phyloP scores from a whole-genome alignment of 2,888 invertebrate species.

The Loripinus fragilis region DNA sequence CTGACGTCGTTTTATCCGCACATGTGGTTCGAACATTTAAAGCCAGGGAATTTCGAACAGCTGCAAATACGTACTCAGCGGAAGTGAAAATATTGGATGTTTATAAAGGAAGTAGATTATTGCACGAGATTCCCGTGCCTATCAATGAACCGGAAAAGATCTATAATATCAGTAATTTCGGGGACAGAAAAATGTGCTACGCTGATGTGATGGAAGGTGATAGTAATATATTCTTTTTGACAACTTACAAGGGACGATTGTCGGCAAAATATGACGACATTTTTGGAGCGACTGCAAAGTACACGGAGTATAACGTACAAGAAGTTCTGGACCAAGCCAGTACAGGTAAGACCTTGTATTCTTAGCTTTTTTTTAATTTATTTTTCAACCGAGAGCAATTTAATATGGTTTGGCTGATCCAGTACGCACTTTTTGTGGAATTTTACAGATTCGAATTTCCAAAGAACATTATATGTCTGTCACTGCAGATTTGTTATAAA shows the following conservation, averaged over 20 bases:
- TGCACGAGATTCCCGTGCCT: constrained; percentile 56
- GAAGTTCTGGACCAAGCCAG: constrained; percentile 72
- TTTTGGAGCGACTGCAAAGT: constrained; percentile 79
- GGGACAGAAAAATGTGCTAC: constrained; percentile 81
- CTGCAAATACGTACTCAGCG: constrained; percentile 76
- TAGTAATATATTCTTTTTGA: constrained; percentile 80
- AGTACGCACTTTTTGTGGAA: too few species aligned
- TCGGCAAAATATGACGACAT: constrained; percentile 83
- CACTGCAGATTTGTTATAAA: too few species aligned
- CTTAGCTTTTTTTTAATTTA: too few species aligned
- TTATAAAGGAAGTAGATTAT: constrained; percentile 67
- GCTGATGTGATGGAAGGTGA: constrained; percentile 77
- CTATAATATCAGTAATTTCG: constrained; percentile 81
- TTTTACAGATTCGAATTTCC: too few species aligned
- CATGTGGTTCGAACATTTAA: constrained; percentile 73
- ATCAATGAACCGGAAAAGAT: constrained; percentile 43
- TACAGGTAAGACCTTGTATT: constrained; percentile 69
- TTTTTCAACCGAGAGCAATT: too few species aligned
- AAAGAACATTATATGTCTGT: too few species aligned
- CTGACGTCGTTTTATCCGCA: constrained; percentile 76
- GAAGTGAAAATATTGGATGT: constrained; percentile 72
- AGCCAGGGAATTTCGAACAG: constrained; percentile 60
- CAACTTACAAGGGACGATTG: constrained; percentile 74
- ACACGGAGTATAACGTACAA: constrained; percentile 71
- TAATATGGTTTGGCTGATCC: too few species aligned